Base-by-base conservation (phyloP, 2,113 vertebrate species). In the Cercopithecus mona region DNA sequence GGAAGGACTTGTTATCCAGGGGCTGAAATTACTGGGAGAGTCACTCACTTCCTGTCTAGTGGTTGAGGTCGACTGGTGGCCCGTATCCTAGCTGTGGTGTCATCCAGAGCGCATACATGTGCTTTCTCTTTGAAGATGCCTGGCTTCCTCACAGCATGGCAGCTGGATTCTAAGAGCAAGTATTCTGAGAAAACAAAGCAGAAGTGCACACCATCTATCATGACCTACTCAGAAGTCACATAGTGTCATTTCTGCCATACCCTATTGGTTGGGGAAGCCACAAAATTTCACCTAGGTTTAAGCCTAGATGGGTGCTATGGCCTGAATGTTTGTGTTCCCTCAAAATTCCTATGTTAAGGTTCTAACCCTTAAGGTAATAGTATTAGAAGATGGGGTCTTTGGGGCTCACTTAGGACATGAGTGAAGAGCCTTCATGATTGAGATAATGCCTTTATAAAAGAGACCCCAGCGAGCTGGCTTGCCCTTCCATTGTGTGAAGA, bases 101-200 rank as follows among this genome's bases (percentile, higher is more conserved):
- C 12, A 18, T n/a, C 12, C 59, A 8, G 40, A 72, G n/a, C 3
- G 0, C 76, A 11, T 50, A 1, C 3, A 1, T 0, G 5, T 25
- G 9, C 6, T 35, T 12, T 82, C 8, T 72, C 30, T 25, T 59
- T 57, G 45, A 61, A 8, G 81, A 30, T 5, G 4, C 4, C 10
- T 50, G 43, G 61, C 43, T 72, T 72, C 32, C 59, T 70, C 10
- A 20, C 5, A 43, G 32, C 59, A 12, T 17, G n/a, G 17, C 22
- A 20, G 22, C 30, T 80, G 30, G 48, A 38, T 43, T 78, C 52
- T 11, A n/a, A 38, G 0, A 66, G 12, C 11, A 87, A 89, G 9
- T 17, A 17, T 38, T 30, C 22, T 8, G 8, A 23, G 20, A 83
- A 50, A 32, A 50, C 8, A 57, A 83, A 14, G 52, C 38, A 72